phyloP scores from a whole-genome alignment of 2,888 invertebrate species.

The Tetanocera ferruginea region DNA sequence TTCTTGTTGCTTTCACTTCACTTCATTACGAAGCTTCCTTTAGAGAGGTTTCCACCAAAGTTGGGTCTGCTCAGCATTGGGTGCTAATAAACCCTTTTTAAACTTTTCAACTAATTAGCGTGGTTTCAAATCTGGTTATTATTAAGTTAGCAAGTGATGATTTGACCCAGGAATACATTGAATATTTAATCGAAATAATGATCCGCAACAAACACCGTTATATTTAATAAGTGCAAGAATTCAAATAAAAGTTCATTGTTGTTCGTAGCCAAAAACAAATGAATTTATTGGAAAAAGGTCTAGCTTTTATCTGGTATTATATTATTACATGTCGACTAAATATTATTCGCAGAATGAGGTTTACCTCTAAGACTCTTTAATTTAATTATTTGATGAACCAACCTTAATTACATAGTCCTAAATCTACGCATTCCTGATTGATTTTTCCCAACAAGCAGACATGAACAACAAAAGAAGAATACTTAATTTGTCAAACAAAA shows the following conservation, averaged over 20 bases:
- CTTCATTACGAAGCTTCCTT: constrained; percentile 3
- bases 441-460: background rate
- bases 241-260: too few relatives aligned
- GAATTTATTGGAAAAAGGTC: too few relatives aligned
- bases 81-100: background rate
- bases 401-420: too few relatives aligned
- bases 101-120: constrained; percentile 24
- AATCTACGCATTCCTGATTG: background rate
- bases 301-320: too few relatives aligned
- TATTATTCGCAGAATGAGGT: background rate
- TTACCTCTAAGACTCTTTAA: background rate
- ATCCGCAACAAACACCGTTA: background rate
- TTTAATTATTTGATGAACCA: too few relatives aligned
- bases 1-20: constrained; percentile 7
- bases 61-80: background rate
- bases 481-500: background rate
- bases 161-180: background rate
- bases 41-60: constrained; percentile 15
- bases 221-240: too few relatives aligned
- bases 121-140: background rate
- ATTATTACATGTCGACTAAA: background rate
- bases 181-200: background rate
- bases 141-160: background rate
- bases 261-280: too few relatives aligned
- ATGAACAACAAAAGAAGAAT: background rate